phyloP scores from a whole-genome alignment of 2,888 invertebrate species.

The Trichopria drosophilae region DNA sequence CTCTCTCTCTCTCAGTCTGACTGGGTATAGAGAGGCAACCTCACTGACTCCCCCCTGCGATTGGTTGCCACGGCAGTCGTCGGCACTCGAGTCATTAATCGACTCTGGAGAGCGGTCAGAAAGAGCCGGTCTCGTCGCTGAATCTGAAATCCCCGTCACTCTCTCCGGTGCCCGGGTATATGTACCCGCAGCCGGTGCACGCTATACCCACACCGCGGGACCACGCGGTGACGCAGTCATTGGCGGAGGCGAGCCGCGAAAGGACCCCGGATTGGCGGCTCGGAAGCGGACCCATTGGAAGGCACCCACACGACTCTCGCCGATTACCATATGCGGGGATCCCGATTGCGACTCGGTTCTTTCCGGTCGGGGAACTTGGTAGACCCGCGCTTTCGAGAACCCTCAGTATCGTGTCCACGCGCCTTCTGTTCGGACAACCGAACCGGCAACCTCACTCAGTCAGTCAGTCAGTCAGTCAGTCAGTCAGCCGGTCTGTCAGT shows the following conservation, averaged over 20 bases:
- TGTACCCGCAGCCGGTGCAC: slow-evolving; percentile 8
- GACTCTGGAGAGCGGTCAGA: too few species aligned
- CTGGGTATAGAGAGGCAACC: too few species aligned
- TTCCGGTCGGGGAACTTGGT: slow-evolving; percentile 39
- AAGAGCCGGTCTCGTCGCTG: too few species aligned
- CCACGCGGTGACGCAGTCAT: slow-evolving; percentile 21
- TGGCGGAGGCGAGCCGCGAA: slow-evolving; percentile 31
- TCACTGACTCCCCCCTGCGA: too few species aligned
- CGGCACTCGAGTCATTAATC: too few species aligned
- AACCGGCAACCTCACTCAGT: slow-evolving; percentile 34
- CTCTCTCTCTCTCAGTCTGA: slow-evolving; percentile 16
- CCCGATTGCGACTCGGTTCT: slow-evolving; percentile 42
- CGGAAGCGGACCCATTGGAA: slow-evolving; percentile 38
- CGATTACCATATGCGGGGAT: slow-evolving; percentile 56
- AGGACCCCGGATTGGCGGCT: slow-evolving; percentile 25
- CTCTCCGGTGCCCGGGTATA: not conserved
- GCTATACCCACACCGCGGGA: not conserved
- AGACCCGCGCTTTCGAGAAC: slow-evolving; percentile 31
- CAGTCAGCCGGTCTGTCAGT: too few species aligned
- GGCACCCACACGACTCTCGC: slow-evolving; percentile 51
- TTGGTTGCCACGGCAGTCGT: too few species aligned
- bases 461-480: slow-evolving; percentile 44
- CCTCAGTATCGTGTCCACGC: slow-evolving; percentile 49
- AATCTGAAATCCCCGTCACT: too few species aligned
- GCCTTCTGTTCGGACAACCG: slow-evolving; percentile 40